These are phyloP conservation scores for Drosophila nikananu DNA, from an alignment of 1,140 invertebrate genomes.

Conservation along the genomic window DNA sequence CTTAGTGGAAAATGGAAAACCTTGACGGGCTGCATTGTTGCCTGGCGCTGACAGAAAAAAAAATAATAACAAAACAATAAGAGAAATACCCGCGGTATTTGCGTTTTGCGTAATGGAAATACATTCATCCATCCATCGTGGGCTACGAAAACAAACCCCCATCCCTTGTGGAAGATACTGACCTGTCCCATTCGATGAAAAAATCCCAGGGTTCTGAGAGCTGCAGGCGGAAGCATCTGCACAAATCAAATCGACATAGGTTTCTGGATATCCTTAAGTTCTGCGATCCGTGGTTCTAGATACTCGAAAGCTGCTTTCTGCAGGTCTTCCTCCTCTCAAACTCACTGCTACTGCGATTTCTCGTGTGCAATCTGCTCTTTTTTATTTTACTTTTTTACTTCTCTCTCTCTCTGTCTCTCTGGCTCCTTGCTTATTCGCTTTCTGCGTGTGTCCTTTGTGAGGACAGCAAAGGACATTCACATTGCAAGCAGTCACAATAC, in stretches of 20 bases:
- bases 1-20: constrained; percentile 48
- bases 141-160: constrained; percentile 6
- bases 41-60: constrained; percentile 54
- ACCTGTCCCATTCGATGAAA: constrained; percentile 63
- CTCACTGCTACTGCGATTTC: constrained; percentile 18
- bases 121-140: constrained; percentile 40
- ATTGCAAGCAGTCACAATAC: constrained; percentile 58
- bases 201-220: constrained; percentile 35
- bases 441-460: constrained; percentile 75
- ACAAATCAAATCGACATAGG: constrained; percentile 51
- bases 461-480: constrained; percentile 75
- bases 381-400: constrained; percentile 2
- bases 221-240: constrained; percentile 62
- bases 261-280: constrained; percentile 1
- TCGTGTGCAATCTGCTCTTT: constrained; percentile 12
- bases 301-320: constrained; percentile 10
- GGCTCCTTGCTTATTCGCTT: constrained; percentile 5
- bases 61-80: constrained; percentile 20
- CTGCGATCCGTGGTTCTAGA: constrained; percentile 17
- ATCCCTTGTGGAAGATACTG: constrained; percentile 49
- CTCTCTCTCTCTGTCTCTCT: constrained; percentile 1
- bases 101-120: constrained; percentile 76
- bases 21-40: constrained; percentile 80
- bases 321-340: constrained; percentile 19
- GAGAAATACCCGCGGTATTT: constrained; percentile 52